Conservation (phyloP, 2,113 vertebrate genomes). For the Pluvialis apricaria region DNA sequence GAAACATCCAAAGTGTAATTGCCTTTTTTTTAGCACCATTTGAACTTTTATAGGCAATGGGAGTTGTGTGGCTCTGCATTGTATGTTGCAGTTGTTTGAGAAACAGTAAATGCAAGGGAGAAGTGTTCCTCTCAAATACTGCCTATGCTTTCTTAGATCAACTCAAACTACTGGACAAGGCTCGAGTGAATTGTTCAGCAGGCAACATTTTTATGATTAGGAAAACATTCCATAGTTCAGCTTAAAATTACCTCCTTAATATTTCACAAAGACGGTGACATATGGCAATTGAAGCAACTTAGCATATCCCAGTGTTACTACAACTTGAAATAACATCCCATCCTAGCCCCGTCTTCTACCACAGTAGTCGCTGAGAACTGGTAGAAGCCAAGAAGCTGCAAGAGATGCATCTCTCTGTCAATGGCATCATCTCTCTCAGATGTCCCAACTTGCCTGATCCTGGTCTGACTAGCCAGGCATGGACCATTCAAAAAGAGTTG, state of each 20-base stretch:
- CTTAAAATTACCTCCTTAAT: not conserved
- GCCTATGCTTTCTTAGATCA: not conserved
- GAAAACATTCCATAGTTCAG: not conserved
- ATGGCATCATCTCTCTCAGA: not conserved
- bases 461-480: not conserved
- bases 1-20: not conserved
- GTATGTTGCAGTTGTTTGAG: not conserved
- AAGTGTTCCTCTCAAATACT: not conserved
- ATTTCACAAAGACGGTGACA: not conserved
- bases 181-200: not conserved
- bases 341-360: not conserved
- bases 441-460: not conserved
- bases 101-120: not conserved
- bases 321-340: accelerated
- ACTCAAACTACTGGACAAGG: not conserved
- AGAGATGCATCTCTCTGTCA: not conserved
- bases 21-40: not conserved
- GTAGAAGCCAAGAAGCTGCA: not conserved
- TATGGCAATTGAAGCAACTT: not conserved
- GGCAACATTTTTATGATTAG: not conserved
- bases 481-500: not conserved
- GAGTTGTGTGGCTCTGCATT: not conserved
- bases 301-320: not conserved
- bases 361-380: not conserved
- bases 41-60: not conserved